Conservation (phyloP, 2,113 vertebrate species). For the Galemys pyrenaicus region DNA sequence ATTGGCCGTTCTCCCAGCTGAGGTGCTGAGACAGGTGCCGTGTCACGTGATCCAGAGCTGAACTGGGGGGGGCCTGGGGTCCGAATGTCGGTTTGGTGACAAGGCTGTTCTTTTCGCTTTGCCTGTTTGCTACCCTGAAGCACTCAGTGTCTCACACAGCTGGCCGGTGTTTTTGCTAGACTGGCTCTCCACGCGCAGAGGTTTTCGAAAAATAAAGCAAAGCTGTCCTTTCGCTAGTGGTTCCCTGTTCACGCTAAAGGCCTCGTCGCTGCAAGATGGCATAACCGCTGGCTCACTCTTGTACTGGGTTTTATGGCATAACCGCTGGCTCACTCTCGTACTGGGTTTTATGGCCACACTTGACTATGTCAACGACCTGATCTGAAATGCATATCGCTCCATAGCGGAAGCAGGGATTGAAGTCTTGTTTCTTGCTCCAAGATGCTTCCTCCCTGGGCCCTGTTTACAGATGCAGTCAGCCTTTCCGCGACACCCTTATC, state of each 20-base stretch:
- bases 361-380: not conserved
- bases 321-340: no score
- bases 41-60: no score
- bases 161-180: not conserved
- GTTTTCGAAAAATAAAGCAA: not conserved
- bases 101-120: not conserved
- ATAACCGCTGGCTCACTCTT: no score
- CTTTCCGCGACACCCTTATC: not conserved
- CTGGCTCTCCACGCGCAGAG: not conserved
- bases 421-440: not conserved
- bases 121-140: not conserved
- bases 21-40: not conserved
- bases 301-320: not conserved
- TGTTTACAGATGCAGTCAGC: not conserved
- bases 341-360: not conserved
- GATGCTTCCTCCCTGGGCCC: not conserved
- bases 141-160: not conserved
- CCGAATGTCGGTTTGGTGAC: not conserved
- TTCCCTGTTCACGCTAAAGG: not conserved
- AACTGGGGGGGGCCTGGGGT: no score
- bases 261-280: not conserved
- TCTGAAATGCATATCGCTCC: no score
- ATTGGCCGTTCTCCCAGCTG: not conserved
- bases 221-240: not conserved
- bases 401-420: not conserved